Evolutionary conservation across 1,140 invertebrate genomes (phyloP), one percentile per base, ranked within the genome.

Genomic region (Neomicropteryx cornuta): DNA sequence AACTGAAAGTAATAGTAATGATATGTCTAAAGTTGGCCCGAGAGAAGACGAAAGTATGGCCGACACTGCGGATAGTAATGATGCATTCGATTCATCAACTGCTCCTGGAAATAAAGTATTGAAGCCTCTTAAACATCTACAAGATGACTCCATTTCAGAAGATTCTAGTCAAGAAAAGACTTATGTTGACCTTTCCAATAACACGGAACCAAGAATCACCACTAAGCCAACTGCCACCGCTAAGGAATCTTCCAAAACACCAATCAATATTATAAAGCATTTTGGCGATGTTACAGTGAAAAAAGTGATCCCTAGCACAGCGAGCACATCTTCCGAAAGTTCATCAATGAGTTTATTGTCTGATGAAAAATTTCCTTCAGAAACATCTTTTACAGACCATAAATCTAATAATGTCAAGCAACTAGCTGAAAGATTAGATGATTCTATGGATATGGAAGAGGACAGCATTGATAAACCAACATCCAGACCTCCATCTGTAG

Each of bases 361-460:
- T 0, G 62, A 66, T 37, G 66, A 68, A 47, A 58, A 62, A 46
- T 43, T 65, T 14, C 60, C 61, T 2, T 49, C 60, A 3, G 66
- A 68, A 41, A 59, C 62, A 18, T 51, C 50, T 29, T 49, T 66
- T 35, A 56, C 62, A 3, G 47, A 49, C 14, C 38, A 39, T 13
- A 38, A 37, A 41, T 20, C 23, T 8, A 8, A 8, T 13, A 13
- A 8, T 8, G 23, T 27, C 23, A 27, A 13, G 8, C 6, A 14
- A 16, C 11, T 16, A 8, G 8, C 18, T 19, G 33, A 35, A 35
- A 20, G 11, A 17, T 18, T 35, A 17, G 22, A 35, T 19, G 22
- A 35, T 35, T 11, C 21, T 20, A 18, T 20, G 42, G 53, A 35
- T 38, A 60, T 52, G 41, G 16, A 39, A 3, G 38, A 41, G 3